These are phyloP conservation scores for Phengaris alcon DNA, from an alignment of 2,888 invertebrate genomes.

Conservation along the genomic window DNA sequence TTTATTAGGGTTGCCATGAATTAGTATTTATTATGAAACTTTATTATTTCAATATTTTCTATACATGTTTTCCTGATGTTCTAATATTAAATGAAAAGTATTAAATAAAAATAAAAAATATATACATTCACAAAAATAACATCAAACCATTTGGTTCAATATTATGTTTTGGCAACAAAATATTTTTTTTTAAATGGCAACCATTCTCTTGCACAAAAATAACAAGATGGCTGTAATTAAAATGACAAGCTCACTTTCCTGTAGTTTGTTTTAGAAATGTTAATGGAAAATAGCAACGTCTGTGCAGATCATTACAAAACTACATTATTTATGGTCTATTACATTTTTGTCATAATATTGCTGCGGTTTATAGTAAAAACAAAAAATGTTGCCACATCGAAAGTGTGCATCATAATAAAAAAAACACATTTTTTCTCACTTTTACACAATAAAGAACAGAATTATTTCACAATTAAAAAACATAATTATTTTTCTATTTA, in stretches of 20 bases:
- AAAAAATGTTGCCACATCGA: neutral
- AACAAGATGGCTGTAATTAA: slow-evolving; percentile 57
- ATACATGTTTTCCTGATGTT: too few species aligned
- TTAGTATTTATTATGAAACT: neutral
- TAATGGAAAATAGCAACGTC: slow-evolving; percentile 12
- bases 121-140: neutral
- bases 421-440: neutral
- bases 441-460: too few species aligned
- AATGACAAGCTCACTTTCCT: slow-evolving; percentile 74
- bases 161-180: neutral
- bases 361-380: neutral
- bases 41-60: too few species aligned
- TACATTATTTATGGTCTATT: slow-evolving; percentile 4
- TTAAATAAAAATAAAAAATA: too few species aligned
- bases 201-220: slow-evolving; percentile 41
- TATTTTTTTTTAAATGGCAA: neutral
- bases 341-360: slow-evolving; percentile 16
- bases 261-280: slow-evolving; percentile 57
- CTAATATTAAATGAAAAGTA: too few species aligned
- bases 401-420: neutral
- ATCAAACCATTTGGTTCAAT: neutral
- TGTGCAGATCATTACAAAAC: slow-evolving; percentile 6
- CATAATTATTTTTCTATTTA: neutral
- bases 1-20: neutral
- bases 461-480: too few species aligned